These are phyloP conservation scores for Oncorhynchus mykiss DNA, from an alignment of 2,113 vertebrate species.

Conservation along the genomic window DNA sequence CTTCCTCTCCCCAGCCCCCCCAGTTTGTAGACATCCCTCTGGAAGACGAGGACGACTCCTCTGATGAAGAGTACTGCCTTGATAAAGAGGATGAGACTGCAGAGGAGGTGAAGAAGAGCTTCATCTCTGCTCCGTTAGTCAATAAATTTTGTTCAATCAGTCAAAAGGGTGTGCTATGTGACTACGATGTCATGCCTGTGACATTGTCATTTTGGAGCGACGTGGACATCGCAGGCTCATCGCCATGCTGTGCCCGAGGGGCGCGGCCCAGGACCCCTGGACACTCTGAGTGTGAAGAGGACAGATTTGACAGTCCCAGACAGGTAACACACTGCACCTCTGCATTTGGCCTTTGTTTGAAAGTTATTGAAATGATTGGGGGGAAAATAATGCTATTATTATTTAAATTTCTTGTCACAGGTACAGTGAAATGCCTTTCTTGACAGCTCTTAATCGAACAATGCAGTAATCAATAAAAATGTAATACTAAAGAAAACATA, in stretches of 20 bases:
- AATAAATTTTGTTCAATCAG: background rate
- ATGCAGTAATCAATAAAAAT: too few relatives aligned
- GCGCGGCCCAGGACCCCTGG: conserved; percentile 51
- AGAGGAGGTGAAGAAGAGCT: conserved; percentile 78
- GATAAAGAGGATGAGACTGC: conserved; percentile 92
- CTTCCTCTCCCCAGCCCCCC: conserved; percentile 72
- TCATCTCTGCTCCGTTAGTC: background rate
- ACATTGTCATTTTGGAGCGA: conserved; percentile 79
- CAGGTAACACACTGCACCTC: conserved; percentile 10
- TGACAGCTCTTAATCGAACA: too few relatives aligned
- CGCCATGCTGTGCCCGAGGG: conserved; percentile 73
- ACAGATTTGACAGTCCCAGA: conserved; percentile 49
- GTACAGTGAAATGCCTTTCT: too few relatives aligned
- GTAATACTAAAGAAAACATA: too few relatives aligned
- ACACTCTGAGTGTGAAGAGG: conserved; percentile 68
- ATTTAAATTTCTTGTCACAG: too few relatives aligned
- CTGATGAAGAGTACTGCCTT: conserved; percentile 95
- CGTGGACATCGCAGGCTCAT: conserved; percentile 86
- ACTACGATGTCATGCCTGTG: background rate
- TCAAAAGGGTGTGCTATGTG: background rate
- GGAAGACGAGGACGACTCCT: conserved; percentile 93
- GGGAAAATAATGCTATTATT: too few relatives aligned
- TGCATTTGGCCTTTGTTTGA: background rate
- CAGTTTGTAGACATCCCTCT: conserved; percentile 97
- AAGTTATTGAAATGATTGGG: too few relatives aligned